These are phyloP conservation scores for Hypomesus transpacificus DNA, from an alignment of 2,113 vertebrate genomes.

Conservation along the genomic window DNA sequence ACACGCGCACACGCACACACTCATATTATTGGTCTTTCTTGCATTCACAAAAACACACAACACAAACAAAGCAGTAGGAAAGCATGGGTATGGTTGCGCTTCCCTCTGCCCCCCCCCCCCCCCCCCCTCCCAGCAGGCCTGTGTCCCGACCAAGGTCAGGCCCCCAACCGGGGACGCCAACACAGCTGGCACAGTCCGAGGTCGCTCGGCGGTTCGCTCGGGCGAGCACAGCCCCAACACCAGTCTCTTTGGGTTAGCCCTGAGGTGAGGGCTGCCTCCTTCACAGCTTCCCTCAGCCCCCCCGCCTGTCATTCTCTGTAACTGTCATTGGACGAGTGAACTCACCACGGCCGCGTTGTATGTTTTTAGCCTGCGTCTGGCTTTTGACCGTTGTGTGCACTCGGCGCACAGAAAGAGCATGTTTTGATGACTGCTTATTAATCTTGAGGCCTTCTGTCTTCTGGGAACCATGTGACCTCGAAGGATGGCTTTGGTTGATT, in stretches of 20 bases:
- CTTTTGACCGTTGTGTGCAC: slow-evolving; percentile 18
- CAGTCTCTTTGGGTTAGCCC: slow-evolving; percentile 1
- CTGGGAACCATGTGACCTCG: slow-evolving; percentile 25
- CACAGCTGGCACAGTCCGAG: slow-evolving; percentile 1
- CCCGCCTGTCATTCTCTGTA: not conserved
- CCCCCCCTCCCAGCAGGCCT: slow-evolving; percentile 9
- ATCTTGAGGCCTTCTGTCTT: slow-evolving; percentile 17
- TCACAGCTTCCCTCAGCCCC: slow-evolving; percentile 3
- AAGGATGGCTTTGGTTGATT: not conserved
- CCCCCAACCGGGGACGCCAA: not conserved
- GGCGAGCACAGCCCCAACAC: slow-evolving; percentile 6
- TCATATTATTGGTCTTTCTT: no score
- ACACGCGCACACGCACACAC: no score
- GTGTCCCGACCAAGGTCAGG: slow-evolving; percentile 14
- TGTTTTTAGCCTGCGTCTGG: slow-evolving; percentile 4
- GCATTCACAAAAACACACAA: no score
- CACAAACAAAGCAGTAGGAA: no score
- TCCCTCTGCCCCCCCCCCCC: not conserved
- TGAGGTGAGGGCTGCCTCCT: not conserved
- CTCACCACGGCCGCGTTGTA: not conserved
- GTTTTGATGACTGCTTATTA: slow-evolving; percentile 24
- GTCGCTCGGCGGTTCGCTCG: slow-evolving; percentile 1
- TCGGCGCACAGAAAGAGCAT: not conserved
- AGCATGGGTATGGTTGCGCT: no score
- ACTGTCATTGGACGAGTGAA: slow-evolving; percentile 1